Evolutionary conservation across 2,113 vertebrate species (phyloP), one percentile per base, ranked within the genome.

Genomic region (Amblyopsis rosae): DNA sequence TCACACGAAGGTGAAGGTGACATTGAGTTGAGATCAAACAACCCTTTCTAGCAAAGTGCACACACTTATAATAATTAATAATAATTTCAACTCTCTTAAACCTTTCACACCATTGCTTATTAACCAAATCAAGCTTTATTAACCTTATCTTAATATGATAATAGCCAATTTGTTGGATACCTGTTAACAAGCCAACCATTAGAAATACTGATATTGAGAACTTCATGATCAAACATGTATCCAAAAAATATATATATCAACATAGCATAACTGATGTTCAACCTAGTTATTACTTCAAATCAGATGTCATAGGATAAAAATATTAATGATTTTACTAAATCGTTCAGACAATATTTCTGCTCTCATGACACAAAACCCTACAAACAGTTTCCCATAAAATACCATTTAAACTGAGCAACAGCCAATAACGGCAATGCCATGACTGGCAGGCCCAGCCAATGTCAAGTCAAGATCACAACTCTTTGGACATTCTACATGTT

Each of bases 1-100:
- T 9, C 54, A 56, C 59, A 62, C 19, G 47, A 67, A 32, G 48
- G 73, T 87, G 86, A 91, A 91, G 90, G 91, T 92, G 89, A 92
- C 91, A 86, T 91, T 91, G 89, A 85, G 77, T 81, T 2, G 1
- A 13, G 19, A 63, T 46, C 65, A 82, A 76, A 41, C 7, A 86
- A 90, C 86, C 86, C 86, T 81, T 79, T 70, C 16, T 59, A 19
- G 33, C 56, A 26, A 55, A 35, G 47, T 33, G 50, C 66, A 15
- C 32, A 57, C 12, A 47, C 5, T 19, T 32, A 56, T 12, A 19
- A 32, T 54, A 19, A 16, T 56, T 10, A 35, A 35, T 32, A 41
- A 8, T n/a, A 12, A 4, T 35, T 6, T 54, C 3, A 1, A 17
- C 15, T 41, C 1, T 41, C 13, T 5, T 16, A 35, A n/a, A 59